Evolutionary conservation across 1,140 invertebrate species (phyloP), one percentile per base, ranked within the genome.

Genomic region (Bombus picipes): DNA sequence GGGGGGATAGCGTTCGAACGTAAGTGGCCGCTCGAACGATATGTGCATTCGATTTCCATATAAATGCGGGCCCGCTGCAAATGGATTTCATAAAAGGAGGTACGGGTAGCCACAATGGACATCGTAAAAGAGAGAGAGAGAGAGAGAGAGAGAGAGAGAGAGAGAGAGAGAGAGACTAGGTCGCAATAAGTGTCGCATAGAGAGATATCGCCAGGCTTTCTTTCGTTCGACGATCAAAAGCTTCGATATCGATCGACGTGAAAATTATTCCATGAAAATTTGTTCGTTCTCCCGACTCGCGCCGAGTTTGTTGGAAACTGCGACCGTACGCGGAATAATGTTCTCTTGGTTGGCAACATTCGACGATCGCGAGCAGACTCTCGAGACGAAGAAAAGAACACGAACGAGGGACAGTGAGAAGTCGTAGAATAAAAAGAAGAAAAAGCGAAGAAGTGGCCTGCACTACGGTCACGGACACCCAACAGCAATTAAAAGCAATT

Each of bases 401-500:
- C n/a, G n/a, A 1, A 8, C 8, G 32, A 25, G 18, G 57, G 39
- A 71, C 32, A 25, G 41, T 4, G 57, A 77, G 43, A 32, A 53
- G 32, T 59, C 32, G 18, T 3, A 53, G 9, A 32, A 59, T 18
- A 73, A 59, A 39, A 89, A 43, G 25, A 43, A 32, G 34, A 39
- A 41, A 39, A 74, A n/a, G 34, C 41, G 82, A n/a, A 65, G 65
- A 84, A 76, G 59, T 76, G 57, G 22, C 76, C 32, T n/a, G 47
- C 18, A 37, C 62, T 73, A 66, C 65, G 76, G 79, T 66, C 76
- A 79, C 43, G 71, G 72, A 82, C 85, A 88, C 39, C 85, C 66
- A 83, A 59, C 59, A 83, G 87, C 87, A 90, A 89, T 89, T 89
- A 91, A 91, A 91, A 87, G 81, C 89, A 87, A 90, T 90, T 88